Evolutionary conservation across 2,113 vertebrate species (phyloP).

Genomic region (Cricetomys ansorgei): DNA sequence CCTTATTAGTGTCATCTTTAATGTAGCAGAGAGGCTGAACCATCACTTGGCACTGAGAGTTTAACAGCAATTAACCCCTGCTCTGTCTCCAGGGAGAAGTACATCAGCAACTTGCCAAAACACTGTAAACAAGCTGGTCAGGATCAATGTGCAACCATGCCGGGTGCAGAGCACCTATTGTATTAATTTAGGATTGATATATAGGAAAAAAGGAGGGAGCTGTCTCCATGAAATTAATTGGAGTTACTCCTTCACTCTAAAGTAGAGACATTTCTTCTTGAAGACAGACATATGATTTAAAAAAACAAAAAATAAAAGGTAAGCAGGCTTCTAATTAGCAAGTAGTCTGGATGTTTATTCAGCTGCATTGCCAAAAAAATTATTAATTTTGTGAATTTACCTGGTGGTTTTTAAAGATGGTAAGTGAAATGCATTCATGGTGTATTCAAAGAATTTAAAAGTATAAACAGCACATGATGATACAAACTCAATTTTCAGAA

Average conservation of each 20-base stretch:
- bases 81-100: constrained; percentile 90
- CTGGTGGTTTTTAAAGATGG: constrained; percentile 6
- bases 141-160: constrained; percentile 88
- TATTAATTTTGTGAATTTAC: constrained; percentile 68
- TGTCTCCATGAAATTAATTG: constrained; percentile 81
- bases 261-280: constrained; percentile 68
- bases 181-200: constrained; percentile 87
- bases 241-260: constrained; percentile 65
- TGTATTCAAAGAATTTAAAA: constrained; percentile 42
- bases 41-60: constrained; percentile 91
- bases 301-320: constrained; percentile 44
- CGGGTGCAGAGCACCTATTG: constrained; percentile 85
- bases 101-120: constrained; percentile 93
- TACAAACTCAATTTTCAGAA: constrained; percentile 21
- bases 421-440: constrained; percentile 56
- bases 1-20: constrained; percentile 94
- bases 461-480: constrained; percentile 56
- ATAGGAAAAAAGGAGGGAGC: constrained; percentile 62
- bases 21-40: constrained; percentile 91
- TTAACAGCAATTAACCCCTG: constrained; percentile 96
- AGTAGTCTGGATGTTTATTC: neutral
- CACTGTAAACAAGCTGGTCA: constrained; percentile 92
- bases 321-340: constrained; percentile 13
- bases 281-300: neutral
- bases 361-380: constrained; percentile 49